A percentile compares a stretch with the other conserved stretches of the same genome.
phyloP scores from a whole-genome alignment of 2,797 vertebrate genomes.

The Eurystomus glaucurus region DNA sequence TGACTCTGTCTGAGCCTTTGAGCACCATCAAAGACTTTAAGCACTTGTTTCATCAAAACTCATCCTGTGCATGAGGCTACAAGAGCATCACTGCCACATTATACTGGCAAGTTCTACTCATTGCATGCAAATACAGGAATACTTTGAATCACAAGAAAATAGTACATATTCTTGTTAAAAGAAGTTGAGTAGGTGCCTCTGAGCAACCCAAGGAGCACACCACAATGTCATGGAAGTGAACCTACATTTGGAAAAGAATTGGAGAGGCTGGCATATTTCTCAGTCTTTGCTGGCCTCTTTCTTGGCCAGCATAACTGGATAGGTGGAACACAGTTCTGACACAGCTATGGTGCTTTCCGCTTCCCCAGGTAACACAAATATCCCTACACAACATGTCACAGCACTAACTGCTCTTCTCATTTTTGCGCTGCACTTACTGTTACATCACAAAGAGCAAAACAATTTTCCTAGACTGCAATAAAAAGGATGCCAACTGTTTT shows the following conservation, averaged over 20 bases:
- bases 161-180: rapidly evolving
- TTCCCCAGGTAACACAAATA: background rate
- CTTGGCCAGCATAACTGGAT: background rate
- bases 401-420: background rate
- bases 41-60: background rate
- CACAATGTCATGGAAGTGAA: background rate
- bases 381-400: background rate
- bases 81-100: background rate
- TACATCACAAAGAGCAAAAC: background rate
- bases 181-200: background rate
- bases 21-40: background rate
- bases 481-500: background rate
- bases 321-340: background rate
- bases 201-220: background rate
- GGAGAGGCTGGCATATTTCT: background rate
- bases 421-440: background rate
- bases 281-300: no score
- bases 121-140: background rate
- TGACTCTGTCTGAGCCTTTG: background rate
- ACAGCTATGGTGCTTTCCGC: rapidly evolving
- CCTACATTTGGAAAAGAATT: background rate
- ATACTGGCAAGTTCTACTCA: background rate
- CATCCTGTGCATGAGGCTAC: background rate
- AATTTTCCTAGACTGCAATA: background rate
- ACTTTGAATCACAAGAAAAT: background rate